These are phyloP conservation scores for Galendromus occidentalis DNA, from an alignment of 1,140 invertebrate species.

Conservation along the genomic window DNA sequence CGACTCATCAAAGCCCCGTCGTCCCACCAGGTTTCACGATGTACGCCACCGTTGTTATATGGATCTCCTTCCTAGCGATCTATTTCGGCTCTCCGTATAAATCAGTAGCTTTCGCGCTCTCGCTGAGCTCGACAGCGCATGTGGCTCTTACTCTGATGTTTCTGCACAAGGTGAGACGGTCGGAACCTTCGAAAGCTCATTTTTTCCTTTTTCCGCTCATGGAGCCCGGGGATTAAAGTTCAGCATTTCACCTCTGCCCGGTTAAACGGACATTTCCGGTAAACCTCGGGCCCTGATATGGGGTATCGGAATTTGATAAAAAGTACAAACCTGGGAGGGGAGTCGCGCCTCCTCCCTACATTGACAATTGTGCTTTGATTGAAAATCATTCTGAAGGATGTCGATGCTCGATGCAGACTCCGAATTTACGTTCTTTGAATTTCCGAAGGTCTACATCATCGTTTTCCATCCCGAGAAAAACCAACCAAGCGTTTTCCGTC, in stretches of 20 bases:
- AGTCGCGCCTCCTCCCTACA: no score
- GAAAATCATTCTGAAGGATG: no score
- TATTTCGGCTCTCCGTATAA: constrained; percentile 34
- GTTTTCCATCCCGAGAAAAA: constrained; percentile 7
- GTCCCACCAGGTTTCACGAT: constrained; percentile 41
- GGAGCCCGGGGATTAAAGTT: no score
- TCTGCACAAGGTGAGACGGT: not conserved
- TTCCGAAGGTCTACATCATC: constrained; percentile 4
- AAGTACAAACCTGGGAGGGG: no score
- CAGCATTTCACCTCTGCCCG: no score
- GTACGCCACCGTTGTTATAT: constrained; percentile 53
- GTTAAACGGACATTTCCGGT: no score
- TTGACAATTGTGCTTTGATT: no score
- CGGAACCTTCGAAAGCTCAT: no score
- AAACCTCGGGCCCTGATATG: no score
- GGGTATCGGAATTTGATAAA: no score
- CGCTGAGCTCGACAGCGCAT: not conserved
- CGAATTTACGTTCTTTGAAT: not conserved
- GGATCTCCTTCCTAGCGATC: constrained; percentile 48
- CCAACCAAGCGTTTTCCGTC: not conserved
- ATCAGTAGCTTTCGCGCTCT: constrained; percentile 1
- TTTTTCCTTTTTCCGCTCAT: no score
- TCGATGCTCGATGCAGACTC: no score
- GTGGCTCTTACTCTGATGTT: not conserved
- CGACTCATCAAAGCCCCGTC: constrained; percentile 16